Percentiles rank a stretch among this genome's conserved stretches.
phyloP scores from a whole-genome alignment of 1,140 invertebrate genomes.

The Drosophila parvula region DNA sequence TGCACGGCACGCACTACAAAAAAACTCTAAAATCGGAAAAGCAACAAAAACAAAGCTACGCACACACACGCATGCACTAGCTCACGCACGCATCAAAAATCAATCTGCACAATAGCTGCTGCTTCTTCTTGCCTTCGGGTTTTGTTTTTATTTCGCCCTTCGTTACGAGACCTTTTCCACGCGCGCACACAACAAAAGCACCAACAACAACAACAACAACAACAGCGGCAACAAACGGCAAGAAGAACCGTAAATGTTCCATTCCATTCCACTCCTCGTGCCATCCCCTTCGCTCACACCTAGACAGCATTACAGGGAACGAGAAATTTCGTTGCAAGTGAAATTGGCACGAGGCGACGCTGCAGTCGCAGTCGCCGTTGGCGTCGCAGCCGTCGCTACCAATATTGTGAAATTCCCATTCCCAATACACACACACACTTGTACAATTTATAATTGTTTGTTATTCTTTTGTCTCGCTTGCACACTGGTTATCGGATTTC shows the following conservation, averaged over 20 bases:
- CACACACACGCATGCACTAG: constrained; percentile 4
- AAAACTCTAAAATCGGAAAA: not conserved
- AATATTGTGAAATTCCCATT: constrained; percentile 73
- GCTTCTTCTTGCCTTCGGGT: constrained; percentile 69
- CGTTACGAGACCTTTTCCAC: constrained; percentile 76
- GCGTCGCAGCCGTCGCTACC: constrained; percentile 12
- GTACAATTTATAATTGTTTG: constrained; percentile 76
- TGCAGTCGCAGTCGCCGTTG: constrained; percentile 23
- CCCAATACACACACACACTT: constrained; percentile 39
- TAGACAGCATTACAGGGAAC: constrained; percentile 61
- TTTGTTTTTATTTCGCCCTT: constrained; percentile 81
- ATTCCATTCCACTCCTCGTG: constrained; percentile 15
- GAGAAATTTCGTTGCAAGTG: constrained; percentile 65
- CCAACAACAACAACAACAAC: too few relatives aligned
- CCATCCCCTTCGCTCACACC: constrained; percentile 9
- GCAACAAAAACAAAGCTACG: constrained; percentile 4
- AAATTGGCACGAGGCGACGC: constrained; percentile 70
- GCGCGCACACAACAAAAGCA: constrained; percentile 46
- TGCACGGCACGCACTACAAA: constrained; percentile 30
- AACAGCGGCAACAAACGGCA: not conserved
- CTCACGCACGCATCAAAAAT: constrained; percentile 33
- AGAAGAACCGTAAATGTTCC: constrained; percentile 15
- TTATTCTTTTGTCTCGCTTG: constrained; percentile 80
- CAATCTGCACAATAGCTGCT: constrained; percentile 49
- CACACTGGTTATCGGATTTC: constrained; percentile 81